Percentiles rank a stretch among this genome's conserved stretches.
Evolutionary conservation across 1,140 invertebrate genomes (phyloP).

Genomic region (Aphaenogaster floridana): DNA sequence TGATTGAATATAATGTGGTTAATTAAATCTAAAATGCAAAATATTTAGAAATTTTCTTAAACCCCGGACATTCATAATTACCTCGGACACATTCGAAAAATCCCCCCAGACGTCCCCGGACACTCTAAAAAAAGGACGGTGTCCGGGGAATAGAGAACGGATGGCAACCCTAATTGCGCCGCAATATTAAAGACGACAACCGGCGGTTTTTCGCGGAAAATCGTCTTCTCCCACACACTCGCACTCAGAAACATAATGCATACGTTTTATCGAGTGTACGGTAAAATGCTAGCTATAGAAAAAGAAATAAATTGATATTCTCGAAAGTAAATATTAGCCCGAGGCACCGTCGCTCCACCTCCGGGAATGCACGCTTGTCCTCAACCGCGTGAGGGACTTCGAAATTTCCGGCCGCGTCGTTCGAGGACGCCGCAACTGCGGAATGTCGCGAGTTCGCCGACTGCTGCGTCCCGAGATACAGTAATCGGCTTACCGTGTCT

Average conservation of each 20-base stretch:
- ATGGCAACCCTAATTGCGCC: neutral
- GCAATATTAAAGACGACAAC: neutral
- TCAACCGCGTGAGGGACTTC: neutral
- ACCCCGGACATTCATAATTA: too few relatives aligned
- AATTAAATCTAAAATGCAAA: too few relatives aligned
- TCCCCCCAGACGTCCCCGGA: too few relatives aligned
- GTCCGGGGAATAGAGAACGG: too few relatives aligned
- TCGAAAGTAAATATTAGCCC: conserved; percentile 51
- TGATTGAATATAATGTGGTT: too few relatives aligned
- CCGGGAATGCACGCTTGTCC: neutral
- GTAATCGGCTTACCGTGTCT: conserved; percentile 18
- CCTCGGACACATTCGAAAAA: too few relatives aligned
- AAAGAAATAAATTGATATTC: conserved; percentile 26
- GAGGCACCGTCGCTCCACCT: conserved; percentile 27
- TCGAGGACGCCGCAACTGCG: neutral
- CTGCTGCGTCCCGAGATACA: conserved; percentile 43
- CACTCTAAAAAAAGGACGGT: too few relatives aligned
- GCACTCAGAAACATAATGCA: neutral
- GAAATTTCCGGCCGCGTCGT: conserved; percentile 16
- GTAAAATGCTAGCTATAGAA: neutral
- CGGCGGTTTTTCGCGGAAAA: neutral
- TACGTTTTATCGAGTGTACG: conserved; percentile 5
- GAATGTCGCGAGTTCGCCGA: conserved; percentile 13
- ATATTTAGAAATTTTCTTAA: too few relatives aligned
- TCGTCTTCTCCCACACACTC: neutral